These are phyloP conservation scores for Lamellibrachia luymesi DNA, from an alignment of 1,140 invertebrate species.

Conservation along the genomic window DNA sequence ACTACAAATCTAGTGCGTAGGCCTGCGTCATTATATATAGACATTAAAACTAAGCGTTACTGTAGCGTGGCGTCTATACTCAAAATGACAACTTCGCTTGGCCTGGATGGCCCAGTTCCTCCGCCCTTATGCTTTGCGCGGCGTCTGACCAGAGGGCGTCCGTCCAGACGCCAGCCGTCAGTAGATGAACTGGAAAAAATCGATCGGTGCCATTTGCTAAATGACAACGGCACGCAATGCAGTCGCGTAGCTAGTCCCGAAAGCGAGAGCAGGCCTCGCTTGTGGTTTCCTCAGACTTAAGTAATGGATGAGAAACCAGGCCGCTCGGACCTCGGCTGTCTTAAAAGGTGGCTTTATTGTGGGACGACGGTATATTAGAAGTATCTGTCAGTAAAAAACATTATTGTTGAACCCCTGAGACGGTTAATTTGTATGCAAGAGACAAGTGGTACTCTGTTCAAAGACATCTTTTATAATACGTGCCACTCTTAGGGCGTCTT, in stretches of 20 bases:
- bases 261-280: background rate
- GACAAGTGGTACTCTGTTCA: too few relatives aligned
- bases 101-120: background rate
- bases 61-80: background rate
- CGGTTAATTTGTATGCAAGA: too few relatives aligned
- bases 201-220: background rate
- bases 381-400: too few relatives aligned
- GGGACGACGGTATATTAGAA: too few relatives aligned
- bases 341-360: too few relatives aligned
- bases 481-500: too few relatives aligned
- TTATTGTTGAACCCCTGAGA: too few relatives aligned
- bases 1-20: background rate
- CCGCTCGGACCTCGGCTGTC: too few relatives aligned
- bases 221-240: background rate
- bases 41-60: too few relatives aligned
- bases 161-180: background rate
- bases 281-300: background rate
- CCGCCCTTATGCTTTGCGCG: background rate
- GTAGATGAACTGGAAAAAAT: background rate
- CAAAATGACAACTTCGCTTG: background rate
- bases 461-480: too few relatives aligned
- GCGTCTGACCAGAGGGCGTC: background rate
- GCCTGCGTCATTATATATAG: background rate
- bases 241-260: too few relatives aligned
- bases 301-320: too few relatives aligned